These are phyloP conservation scores for Burhinus bistriatus DNA, from an alignment of 2,113 vertebrate species.

Conservation along the genomic window DNA sequence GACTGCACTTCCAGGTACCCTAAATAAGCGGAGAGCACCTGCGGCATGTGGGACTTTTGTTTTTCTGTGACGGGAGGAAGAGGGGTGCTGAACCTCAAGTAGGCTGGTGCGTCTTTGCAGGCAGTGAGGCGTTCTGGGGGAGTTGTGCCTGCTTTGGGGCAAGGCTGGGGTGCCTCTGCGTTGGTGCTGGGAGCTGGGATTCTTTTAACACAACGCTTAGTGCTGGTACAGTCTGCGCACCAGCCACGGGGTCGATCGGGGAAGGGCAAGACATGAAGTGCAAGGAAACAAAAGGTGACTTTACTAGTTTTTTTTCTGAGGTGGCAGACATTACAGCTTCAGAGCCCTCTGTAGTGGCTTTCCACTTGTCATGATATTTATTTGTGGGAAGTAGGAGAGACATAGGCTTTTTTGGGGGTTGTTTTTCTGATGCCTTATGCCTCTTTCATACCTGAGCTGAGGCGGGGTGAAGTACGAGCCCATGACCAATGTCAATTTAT, in stretches of 20 bases:
- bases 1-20: conserved; percentile 49
- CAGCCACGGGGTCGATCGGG: not conserved
- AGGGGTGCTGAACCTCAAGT: not conserved
- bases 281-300: not conserved
- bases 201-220: not conserved
- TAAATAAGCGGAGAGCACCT: not conserved
- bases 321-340: not conserved
- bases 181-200: not conserved
- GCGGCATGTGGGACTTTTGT: not conserved
- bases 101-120: not conserved
- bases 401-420: not conserved
- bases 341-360: not conserved
- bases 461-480: not conserved
- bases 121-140: not conserved
- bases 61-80: not conserved
- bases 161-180: not conserved
- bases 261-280: not conserved
- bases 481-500: not conserved
- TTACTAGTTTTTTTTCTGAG: not conserved
- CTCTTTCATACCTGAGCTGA: not conserved
- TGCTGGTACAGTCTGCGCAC: not conserved
- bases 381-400: not conserved
- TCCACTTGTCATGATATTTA: not conserved
- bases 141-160: not conserved
- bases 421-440: not conserved